Evolutionary conservation across 30 jellyfish, hydroid and myxozoan genomes (phyloP).

Genomic region (Clytia hemisphaerica): DNA sequence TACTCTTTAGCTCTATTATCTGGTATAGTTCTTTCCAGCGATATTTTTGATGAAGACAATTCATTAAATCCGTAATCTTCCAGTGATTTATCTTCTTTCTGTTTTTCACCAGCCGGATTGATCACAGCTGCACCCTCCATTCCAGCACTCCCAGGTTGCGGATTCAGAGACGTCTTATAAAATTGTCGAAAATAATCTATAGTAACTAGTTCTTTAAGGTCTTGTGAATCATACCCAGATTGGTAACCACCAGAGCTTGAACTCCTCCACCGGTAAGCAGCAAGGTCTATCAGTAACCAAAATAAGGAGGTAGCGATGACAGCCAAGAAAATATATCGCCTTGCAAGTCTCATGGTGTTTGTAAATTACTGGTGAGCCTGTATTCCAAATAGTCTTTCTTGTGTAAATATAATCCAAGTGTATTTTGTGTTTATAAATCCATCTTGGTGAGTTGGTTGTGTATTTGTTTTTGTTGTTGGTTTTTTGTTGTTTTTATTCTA

Average conservation of each 20-base stretch:
- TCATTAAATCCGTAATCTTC: conserved; percentile 90
- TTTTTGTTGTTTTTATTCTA: too few relatives aligned
- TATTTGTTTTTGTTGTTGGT: too few relatives aligned
- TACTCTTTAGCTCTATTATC: conserved; percentile 82
- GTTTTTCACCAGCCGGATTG: conserved; percentile 56
- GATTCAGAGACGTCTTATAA: conserved; percentile 43
- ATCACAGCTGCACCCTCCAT: conserved; percentile 85
- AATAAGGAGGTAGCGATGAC: conserved; percentile 61
- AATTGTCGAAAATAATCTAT: conserved; percentile 57
- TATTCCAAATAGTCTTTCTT: too few relatives aligned
- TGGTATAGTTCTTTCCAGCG: conserved; percentile 83
- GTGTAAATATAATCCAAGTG: too few relatives aligned
- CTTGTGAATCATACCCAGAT: background rate
- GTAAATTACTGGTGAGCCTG: too few relatives aligned
- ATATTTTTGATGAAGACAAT: conserved; percentile 84
- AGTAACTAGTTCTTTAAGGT: conserved; percentile 21
- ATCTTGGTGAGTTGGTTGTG: too few relatives aligned
- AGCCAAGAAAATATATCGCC: conserved; percentile 74
- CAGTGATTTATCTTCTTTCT: conserved; percentile 55
- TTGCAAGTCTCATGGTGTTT: conserved; percentile 77
- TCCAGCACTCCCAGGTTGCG: conserved; percentile 72
- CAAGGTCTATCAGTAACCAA: conserved; percentile 78
- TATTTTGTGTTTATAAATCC: too few relatives aligned
- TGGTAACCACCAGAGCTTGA: too few relatives aligned
- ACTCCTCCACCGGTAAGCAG: too few relatives aligned